A percentile compares a stretch with the other conserved stretches of the same genome.
phyloP scores from a whole-genome alignment of 2,888 invertebrate genomes.

The Catocala sponsa region DNA sequence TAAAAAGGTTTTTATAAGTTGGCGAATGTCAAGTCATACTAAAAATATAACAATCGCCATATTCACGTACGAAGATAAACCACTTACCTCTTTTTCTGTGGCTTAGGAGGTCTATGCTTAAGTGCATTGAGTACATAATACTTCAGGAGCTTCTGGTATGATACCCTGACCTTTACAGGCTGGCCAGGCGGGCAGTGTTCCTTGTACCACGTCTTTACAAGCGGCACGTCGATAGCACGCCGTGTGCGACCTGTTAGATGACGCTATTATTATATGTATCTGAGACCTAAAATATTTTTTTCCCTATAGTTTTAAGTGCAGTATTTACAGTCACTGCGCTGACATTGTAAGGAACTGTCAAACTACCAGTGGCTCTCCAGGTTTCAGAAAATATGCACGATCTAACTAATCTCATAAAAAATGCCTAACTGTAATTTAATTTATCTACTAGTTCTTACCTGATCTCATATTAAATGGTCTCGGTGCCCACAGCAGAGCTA shows the following conservation, averaged over 20 bases:
- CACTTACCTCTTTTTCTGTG: slow-evolving; percentile 97
- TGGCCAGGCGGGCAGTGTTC: slow-evolving; percentile 98
- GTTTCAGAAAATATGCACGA: too few species aligned
- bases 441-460: slow-evolving; percentile 72
- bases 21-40: too few species aligned
- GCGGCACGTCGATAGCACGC: slow-evolving; percentile 98
- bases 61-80: background rate
- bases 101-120: slow-evolving; percentile 98
- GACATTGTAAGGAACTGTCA: too few species aligned
- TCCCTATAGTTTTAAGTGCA: too few species aligned
- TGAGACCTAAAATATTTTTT: too few species aligned
- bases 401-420: too few species aligned
- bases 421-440: too few species aligned
- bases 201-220: slow-evolving; percentile 99
- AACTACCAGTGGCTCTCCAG: too few species aligned
- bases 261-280: too few species aligned
- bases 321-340: too few species aligned
- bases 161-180: slow-evolving; percentile 99
- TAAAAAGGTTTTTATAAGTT: too few species aligned
- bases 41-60: too few species aligned
- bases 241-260: slow-evolving; percentile 92
- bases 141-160: slow-evolving; percentile 99
- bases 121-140: slow-evolving; percentile 99
- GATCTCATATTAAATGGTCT: slow-evolving; percentile 99
- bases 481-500: slow-evolving; percentile 98